Evolutionary conservation across 2,797 vertebrate genomes (phyloP).

Genomic region (Delichon dasypus): DNA sequence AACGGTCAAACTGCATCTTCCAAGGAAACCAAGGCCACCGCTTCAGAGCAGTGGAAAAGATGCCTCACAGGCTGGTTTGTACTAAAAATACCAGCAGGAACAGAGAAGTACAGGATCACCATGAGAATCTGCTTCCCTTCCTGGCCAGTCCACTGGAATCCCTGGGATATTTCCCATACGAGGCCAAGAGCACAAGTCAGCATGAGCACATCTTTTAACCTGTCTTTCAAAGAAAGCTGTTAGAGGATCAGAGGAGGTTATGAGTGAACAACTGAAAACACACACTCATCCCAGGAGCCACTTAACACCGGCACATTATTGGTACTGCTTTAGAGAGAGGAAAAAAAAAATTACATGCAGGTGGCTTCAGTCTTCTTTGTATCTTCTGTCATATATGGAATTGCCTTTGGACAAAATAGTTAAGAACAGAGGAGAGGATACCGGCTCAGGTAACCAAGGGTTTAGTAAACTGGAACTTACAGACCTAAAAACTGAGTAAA

Average conservation of each 20-base stretch:
- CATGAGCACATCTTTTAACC: neutral
- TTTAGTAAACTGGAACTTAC: neutral
- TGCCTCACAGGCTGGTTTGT: neutral
- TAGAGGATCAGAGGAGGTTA: neutral
- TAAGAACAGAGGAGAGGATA: neutral
- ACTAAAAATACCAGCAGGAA: constrained; percentile 12
- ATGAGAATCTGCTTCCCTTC: neutral
- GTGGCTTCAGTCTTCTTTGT: constrained; percentile 30
- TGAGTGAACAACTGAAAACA: neutral
- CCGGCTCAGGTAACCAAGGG: neutral
- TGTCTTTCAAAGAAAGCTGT: constrained; percentile 13
- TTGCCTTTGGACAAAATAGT: neutral
- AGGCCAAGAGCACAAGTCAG: neutral
- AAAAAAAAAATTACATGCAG: neutral
- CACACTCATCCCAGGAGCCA: neutral
- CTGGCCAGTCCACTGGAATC: neutral
- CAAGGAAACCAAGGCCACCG: neutral
- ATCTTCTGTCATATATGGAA: neutral
- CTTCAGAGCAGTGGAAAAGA: neutral
- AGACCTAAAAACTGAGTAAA: neutral
- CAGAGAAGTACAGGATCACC: neutral
- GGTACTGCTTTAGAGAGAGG: neutral
- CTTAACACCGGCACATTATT: neutral
- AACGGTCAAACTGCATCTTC: neutral
- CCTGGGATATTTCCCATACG: neutral